These are phyloP conservation scores for Phymatocera aterrima DNA, from an alignment of 2,888 invertebrate genomes.

Conservation along the genomic window DNA sequence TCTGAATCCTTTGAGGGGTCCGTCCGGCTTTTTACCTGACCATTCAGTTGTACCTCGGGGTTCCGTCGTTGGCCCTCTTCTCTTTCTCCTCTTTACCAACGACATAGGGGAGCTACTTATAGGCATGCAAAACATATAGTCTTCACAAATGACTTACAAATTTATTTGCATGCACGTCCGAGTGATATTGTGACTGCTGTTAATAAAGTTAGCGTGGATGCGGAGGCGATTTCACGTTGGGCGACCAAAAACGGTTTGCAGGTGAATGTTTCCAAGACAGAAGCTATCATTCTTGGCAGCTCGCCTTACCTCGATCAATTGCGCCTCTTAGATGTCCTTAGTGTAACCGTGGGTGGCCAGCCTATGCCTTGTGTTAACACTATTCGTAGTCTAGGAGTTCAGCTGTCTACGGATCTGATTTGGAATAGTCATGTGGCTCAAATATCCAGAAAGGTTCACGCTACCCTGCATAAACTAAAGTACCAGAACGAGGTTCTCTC, in stretches of 20 bases:
- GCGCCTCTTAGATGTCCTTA: neutral
- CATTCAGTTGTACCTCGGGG: neutral
- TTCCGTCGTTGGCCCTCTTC: neutral
- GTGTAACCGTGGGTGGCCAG: neutral
- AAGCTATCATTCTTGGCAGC: neutral
- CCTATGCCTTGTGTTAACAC: neutral
- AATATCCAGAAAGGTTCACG: constrained; percentile 12
- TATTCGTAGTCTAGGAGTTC: constrained; percentile 1
- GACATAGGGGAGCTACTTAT: neutral
- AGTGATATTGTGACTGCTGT: neutral
- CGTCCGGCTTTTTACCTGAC: neutral
- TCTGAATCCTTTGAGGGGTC: neutral
- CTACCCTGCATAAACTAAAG: neutral
- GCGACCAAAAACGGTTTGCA: neutral
- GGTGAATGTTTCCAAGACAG: neutral
- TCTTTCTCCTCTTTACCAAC: constrained; percentile 33
- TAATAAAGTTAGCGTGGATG: neutral
- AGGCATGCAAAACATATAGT: neutral
- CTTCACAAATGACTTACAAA: constrained; percentile 45
- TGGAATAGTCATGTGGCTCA: constrained; percentile 27
- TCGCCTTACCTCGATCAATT: neutral
- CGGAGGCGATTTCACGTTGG: neutral
- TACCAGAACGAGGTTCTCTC: neutral
- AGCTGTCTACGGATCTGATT: neutral
- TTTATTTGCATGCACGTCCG: constrained; percentile 8